phyloP scores from a whole-genome alignment of 2,888 invertebrate genomes.

The Carabus problematicus region DNA sequence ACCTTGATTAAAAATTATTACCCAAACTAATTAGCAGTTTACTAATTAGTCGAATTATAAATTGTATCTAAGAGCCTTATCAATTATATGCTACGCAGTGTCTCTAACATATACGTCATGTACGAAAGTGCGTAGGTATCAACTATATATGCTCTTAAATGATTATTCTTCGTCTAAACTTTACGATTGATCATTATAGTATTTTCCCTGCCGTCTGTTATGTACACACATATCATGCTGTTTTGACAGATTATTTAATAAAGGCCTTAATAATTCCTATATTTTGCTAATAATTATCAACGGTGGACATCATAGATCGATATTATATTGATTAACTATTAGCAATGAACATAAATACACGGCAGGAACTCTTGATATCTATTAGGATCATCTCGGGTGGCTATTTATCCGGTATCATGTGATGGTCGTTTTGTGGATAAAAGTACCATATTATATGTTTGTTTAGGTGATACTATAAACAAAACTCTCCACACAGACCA shows the following conservation, averaged over 20 bases:
- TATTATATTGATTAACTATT: slow-evolving; percentile 1
- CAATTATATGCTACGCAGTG: slow-evolving; percentile 20
- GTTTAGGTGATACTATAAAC: too few species aligned
- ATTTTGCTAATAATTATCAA: slow-evolving; percentile 19
- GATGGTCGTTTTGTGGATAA: too few species aligned
- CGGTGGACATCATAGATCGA: slow-evolving; percentile 5
- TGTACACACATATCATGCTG: slow-evolving; percentile 19
- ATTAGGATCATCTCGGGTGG: too few species aligned
- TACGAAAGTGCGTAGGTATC: slow-evolving; percentile 20
- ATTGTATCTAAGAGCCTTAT: slow-evolving; percentile 29
- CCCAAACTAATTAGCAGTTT: slow-evolving; percentile 38
- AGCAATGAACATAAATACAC: too few species aligned
- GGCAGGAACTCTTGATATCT: too few species aligned
- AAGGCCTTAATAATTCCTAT: slow-evolving; percentile 21
- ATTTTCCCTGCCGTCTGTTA: background rate
- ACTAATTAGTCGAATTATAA: slow-evolving; percentile 39
- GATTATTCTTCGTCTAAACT: slow-evolving; percentile 16
- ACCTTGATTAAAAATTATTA: slow-evolving; percentile 41
- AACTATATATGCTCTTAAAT: slow-evolving; percentile 14
- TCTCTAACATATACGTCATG: background rate
- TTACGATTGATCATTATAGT: slow-evolving; percentile 24
- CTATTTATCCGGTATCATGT: too few species aligned
- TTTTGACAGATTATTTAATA: slow-evolving; percentile 28
- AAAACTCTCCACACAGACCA: too few species aligned
- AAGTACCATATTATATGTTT: too few species aligned